Evolutionary conservation across 2,888 invertebrate genomes (phyloP), one percentile per base, ranked within the genome.

Genomic region (Xylophagus ater): DNA sequence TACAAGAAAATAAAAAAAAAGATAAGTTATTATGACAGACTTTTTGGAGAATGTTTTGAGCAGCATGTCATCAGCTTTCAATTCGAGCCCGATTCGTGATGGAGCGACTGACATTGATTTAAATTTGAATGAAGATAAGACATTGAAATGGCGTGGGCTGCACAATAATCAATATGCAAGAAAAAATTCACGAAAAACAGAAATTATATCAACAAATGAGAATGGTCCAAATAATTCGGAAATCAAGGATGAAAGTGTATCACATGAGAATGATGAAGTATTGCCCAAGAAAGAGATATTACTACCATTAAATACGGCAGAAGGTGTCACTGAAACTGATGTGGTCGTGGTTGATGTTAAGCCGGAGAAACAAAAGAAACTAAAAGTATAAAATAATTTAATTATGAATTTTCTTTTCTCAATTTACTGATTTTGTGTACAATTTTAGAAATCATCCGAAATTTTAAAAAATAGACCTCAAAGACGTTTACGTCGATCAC

Each of bases 121-220:
- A 30, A 57, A 62, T 44, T 40, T 63, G 43, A 58, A 58, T 40
- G 59, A 60, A 47, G 65, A 65, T 48, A 64, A 62, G 40, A 65
- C 65, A 19, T 34, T 60, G 17, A 65, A 65, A 43, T 65, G 65
- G 65, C 59, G 65, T 42, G 56, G 59, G 41, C 52, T 65, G 47
- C 56, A 57, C 37, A 61, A 62, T 45, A 65, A 65, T 54, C 59
- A 59, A 44, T 60, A 60, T 43, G 64, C 65, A 13, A 57, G 57
- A 46, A 60, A 57, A 48, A 57, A 60, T 14, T n/a, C 9, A 8
- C 30, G 30, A 21, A 36, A 36, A 19, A 37, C 18, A 37, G 31
- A 15, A 17, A 31, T n/a, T 15, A 31, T 31, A 32, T 31, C 37
- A 31, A 26, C 26, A 28, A 19, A 17, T 12, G 18, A 25, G 8